Base-by-base conservation (phyloP, 1,140 invertebrate genomes). In the Calycopis cecrops region DNA sequence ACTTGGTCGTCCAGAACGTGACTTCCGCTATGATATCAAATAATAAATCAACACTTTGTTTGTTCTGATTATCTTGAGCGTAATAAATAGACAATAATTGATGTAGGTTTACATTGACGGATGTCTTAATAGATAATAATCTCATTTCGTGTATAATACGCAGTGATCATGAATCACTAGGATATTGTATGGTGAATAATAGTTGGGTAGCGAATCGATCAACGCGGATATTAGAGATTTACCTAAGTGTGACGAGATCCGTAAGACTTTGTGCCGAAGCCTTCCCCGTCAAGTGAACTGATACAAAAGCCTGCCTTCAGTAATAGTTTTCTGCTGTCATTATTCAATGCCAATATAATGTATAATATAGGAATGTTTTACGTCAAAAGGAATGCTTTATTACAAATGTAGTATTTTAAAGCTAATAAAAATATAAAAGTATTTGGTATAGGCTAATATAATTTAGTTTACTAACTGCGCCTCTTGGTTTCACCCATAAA, bases 211-310 rank as follows among this genome's bases (percentile, higher is more conserved):
- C 57, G 63, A 63, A 69, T 83, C 65, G 65, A 69, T 83, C 65
- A 60, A 58, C 53, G 61, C 68, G 79, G 74, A 77, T 79, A 78
- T 83, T 79, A 69, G 69, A 73, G 76, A 80, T 83, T 79, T 77
- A 76, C 67, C 67, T 80, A 77, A 79, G 69, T 76, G 69, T 76
- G 69, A 67, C 63, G 67, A 72, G 65, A 79, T 76, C 72, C 69
- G 62, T 59, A 64, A 70, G 67, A 70, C 63, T 79, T 76, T 73
- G 66, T 71, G 52, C 57, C 55, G 63, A 59, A 74, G 71, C 68
- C 65, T 62, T 69, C 58, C 55, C 59, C 68, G 65, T 66, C 55
- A 66, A 77, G 59, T 47, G 47, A 42, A 65, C 52, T 56, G 59
- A 64, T 63, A 60, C 65, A 75, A 78, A 69, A 37, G 61, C 60